Evolutionary conservation across 2,888 invertebrate genomes (phyloP), one percentile per base, ranked within the genome.

Genomic region (Strigamia transsilvanica): DNA sequence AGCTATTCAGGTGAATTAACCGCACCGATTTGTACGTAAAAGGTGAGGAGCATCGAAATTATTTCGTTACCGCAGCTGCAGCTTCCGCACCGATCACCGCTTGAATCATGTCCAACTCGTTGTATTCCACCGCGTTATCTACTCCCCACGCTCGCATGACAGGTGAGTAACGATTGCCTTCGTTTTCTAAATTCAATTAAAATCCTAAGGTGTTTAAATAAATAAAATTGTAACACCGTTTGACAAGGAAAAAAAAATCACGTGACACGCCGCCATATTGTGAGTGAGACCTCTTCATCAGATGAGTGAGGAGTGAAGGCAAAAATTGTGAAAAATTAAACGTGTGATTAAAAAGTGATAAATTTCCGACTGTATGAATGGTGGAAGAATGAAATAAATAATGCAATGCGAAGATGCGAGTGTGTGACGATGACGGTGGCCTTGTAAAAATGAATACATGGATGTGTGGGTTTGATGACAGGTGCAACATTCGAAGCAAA

Each of bases 121-220:
- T 38, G 7, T 81, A 81, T 18, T 32, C 42, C 18, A 32, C 66
- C 32, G 38, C 81, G 9, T 18, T 81, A 21, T 32, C 81, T 21
- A 81, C 81, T n/a, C 81, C 61, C 2, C 81, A 81, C 21, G 38
- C 34, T 38, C 61, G 81, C 12, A 81, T 81, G 81, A 42, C 80
- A 18, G 80, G 80, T 80, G 51, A 46, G 80, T 80, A 46, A 42
- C 12, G 18, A 9, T 7, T 21, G 51, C 27, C 10, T 13, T 6
- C n/a, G 32, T n/a, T 80, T 80, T 79, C 13, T 79, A 41, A 7
- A 1, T 73, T 3, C 9, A 27, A 23, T n/a, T 38, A 13, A 73
- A 27, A 27, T 73, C 3, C 9, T 12, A 7, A 2, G 27, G 56
- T 56, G 18, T 56, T 18, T 56, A 18, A 56, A 56, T 73, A 73